phyloP scores from a whole-genome alignment of 2,113 vertebrate species.

The Apistogramma diplotaenia region DNA sequence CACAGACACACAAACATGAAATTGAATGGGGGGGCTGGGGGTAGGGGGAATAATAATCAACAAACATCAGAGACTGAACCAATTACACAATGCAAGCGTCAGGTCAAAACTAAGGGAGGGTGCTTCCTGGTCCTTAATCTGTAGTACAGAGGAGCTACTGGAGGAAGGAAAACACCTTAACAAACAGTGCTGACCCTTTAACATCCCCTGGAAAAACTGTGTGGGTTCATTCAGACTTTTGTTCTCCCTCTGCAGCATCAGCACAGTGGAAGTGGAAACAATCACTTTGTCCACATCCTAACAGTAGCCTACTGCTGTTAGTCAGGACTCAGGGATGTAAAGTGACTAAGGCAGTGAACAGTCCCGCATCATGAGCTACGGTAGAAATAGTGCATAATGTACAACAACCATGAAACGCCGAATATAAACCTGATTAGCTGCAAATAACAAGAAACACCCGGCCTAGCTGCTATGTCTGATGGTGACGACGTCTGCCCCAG shows the following conservation, averaged over 20 bases:
- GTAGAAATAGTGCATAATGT: neutral
- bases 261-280: constrained; percentile 17
- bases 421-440: neutral
- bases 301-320: neutral
- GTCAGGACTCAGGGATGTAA: neutral
- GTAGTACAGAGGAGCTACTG: constrained; percentile 7
- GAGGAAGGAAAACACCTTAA: constrained; percentile 55
- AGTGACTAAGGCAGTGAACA: neutral
- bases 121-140: neutral
- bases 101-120: constrained; percentile 12
- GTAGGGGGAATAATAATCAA: neutral
- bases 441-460: neutral
- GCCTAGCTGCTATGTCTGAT: neutral
- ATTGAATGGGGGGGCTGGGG: neutral
- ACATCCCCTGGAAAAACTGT: neutral
- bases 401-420: neutral
- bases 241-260: constrained; percentile 14
- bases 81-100: neutral
- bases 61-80: neutral
- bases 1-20: constrained; percentile 3
- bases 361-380: too few species aligned
- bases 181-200: constrained; percentile 31
- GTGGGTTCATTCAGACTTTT: constrained; percentile 35
- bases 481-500: neutral
- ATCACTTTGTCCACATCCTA: neutral